These are phyloP conservation scores for Eulacestoma nigropectus DNA, from an alignment of 2,113 vertebrate species.

Conservation along the genomic window DNA sequence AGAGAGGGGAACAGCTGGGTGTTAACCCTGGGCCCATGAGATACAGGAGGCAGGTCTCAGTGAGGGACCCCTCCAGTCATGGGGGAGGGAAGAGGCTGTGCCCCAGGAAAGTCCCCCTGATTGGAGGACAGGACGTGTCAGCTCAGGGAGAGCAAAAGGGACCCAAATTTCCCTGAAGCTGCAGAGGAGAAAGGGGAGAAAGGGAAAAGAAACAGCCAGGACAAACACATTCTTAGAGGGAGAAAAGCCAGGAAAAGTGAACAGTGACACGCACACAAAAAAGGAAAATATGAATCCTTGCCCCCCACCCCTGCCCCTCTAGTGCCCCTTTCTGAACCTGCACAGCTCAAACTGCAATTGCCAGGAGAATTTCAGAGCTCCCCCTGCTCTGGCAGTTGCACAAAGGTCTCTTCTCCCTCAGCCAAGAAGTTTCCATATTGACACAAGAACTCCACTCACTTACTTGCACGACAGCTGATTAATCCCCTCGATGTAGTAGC, in stretches of 20 bases:
- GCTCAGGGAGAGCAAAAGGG: background rate
- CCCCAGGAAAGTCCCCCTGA: background rate
- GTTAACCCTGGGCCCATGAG: background rate
- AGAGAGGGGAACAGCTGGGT: background rate
- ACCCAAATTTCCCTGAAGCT: background rate
- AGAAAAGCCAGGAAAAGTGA: background rate
- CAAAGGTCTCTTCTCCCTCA: background rate
- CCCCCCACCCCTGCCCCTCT: background rate
- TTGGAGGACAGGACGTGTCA: rapidly evolving
- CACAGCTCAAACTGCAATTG: background rate
- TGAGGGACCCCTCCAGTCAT: background rate
- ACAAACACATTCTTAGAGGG: background rate
- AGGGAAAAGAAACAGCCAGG: background rate
- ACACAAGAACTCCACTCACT: constrained; percentile 72
- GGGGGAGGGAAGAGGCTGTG: background rate
- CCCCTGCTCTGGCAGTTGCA: background rate
- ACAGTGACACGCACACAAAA: background rate
- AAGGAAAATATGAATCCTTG: background rate
- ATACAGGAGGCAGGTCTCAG: background rate
- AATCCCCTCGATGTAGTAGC: constrained; percentile 97
- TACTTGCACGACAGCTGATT: constrained; percentile 98
- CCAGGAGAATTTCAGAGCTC: background rate
- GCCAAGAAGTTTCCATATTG: background rate
- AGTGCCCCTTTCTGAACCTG: background rate
- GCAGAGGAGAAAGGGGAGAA: background rate